These are phyloP conservation scores for Leptopilina boulardi DNA, from an alignment of 1,140 invertebrate species.

Conservation along the genomic window DNA sequence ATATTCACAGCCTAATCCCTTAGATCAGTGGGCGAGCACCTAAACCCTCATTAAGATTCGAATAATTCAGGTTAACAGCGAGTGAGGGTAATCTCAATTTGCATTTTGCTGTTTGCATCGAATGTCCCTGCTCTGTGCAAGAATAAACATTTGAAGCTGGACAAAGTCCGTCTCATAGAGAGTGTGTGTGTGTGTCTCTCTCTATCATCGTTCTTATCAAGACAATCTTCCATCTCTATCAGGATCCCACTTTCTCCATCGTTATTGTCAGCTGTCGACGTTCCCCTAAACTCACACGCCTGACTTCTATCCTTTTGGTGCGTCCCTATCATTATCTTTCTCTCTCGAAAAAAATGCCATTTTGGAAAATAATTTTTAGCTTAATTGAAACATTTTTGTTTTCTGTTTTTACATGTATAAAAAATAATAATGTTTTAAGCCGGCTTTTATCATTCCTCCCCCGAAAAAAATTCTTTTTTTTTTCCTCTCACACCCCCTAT, in stretches of 20 bases:
- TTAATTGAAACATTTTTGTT: slow-evolving; percentile 4
- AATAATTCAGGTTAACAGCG: slow-evolving; percentile 77
- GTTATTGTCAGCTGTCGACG: slow-evolving; percentile 1
- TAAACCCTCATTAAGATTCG: slow-evolving; percentile 77
- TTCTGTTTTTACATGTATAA: slow-evolving; percentile 11
- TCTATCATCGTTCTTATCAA: neutral
- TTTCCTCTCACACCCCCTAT: too few relatives aligned
- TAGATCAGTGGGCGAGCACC: slow-evolving; percentile 72
- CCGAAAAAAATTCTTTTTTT: too few relatives aligned
- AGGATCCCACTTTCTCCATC: neutral
- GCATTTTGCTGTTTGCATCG: slow-evolving; percentile 70
- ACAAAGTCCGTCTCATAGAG: slow-evolving; percentile 2
- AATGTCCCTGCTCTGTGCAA: slow-evolving; percentile 51
- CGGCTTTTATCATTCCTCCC: neutral
- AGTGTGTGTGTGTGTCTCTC: neutral
- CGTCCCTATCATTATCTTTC: neutral
- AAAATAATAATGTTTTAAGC: slow-evolving; percentile 26
- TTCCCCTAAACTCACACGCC: slow-evolving; percentile 1
- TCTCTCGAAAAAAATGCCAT: neutral
- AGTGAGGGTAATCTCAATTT: slow-evolving; percentile 75
- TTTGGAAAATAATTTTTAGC: neutral
- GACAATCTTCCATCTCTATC: neutral
- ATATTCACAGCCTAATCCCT: slow-evolving; percentile 76
- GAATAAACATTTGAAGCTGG: slow-evolving; percentile 57
- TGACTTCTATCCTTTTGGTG: neutral